Evolutionary conservation across 2,888 invertebrate genomes (phyloP).

Genomic region (Troilus luridus): DNA sequence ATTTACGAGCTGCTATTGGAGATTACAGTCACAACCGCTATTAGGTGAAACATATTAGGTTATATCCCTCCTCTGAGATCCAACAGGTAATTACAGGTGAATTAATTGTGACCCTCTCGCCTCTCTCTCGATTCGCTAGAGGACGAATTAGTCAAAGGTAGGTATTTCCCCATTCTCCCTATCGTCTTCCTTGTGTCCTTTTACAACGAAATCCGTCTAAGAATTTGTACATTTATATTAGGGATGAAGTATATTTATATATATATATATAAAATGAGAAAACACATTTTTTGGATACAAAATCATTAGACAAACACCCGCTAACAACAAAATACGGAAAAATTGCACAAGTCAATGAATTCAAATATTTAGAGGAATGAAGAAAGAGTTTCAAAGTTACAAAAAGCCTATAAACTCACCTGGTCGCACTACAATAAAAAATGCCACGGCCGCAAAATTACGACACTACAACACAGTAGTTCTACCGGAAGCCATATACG

Average conservation of each 20-base stretch:
- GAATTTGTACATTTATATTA: not conserved
- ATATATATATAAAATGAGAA: too few relatives aligned
- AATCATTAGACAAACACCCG: too few relatives aligned
- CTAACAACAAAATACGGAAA: too few relatives aligned
- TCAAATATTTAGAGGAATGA: too few relatives aligned
- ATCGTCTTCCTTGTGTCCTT: not conserved
- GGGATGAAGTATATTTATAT: not conserved
- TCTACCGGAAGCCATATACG: too few relatives aligned
- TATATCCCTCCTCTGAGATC: not conserved
- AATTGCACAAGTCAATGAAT: too few relatives aligned
- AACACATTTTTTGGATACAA: too few relatives aligned
- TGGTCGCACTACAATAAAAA: too few relatives aligned
- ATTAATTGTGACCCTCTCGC: not conserved
- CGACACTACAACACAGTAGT: too few relatives aligned
- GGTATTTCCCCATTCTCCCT: not conserved
- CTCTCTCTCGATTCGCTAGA: not conserved
- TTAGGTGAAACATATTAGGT: not conserved
- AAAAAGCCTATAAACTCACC: too few relatives aligned
- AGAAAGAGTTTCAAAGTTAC: too few relatives aligned
- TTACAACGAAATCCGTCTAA: not conserved
- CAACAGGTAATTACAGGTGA: not conserved
- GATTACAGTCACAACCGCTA: not conserved
- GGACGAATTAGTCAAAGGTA: slow-evolving; percentile 25
- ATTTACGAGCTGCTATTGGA: not conserved
- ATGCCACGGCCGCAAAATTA: too few relatives aligned